A percentile compares a stretch with the other conserved stretches of the same genome.
Evolutionary conservation across 2,888 invertebrate species (phyloP).

Genomic region (Abrostola tripartita): DNA sequence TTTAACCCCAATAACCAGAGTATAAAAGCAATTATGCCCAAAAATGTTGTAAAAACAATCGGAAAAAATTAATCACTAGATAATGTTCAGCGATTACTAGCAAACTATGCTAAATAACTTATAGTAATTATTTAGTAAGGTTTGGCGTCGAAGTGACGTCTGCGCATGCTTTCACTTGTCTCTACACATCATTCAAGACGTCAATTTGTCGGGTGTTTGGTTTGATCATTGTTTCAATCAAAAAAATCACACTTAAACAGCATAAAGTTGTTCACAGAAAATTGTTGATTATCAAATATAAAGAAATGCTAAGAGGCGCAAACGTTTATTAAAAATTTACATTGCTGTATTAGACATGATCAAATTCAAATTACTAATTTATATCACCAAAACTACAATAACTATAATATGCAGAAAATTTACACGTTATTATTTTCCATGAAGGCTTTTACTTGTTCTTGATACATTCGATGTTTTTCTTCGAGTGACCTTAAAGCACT

Average conservation of each 20-base stretch:
- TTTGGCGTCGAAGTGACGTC: conserved; percentile 7
- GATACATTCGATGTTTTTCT: conserved; percentile 81
- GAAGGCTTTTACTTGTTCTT: conserved; percentile 79
- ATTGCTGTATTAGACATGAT: conserved; percentile 12
- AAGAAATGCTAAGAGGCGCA: conserved; percentile 5
- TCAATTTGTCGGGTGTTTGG: conserved; percentile 33
- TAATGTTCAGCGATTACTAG: no score
- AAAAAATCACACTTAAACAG: conserved; percentile 4
- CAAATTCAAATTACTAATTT: conserved; percentile 16
- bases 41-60: no score
- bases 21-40: no score
- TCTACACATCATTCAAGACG: conserved; percentile 48
- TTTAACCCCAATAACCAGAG: no score
- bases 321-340: conserved; percentile 38
- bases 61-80: no score
- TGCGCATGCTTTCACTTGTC: conserved; percentile 57
- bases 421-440: conserved; percentile 61
- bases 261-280: background rate
- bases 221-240: conserved; percentile 35
- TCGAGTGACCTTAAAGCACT: conserved; percentile 75
- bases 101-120: background rate
- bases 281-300: background rate
- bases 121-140: conserved; percentile 32
- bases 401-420: conserved; percentile 15
- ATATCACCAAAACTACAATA: conserved; percentile 15